Evolutionary conservation across 2,797 vertebrate genomes (phyloP), one percentile per base, ranked within the genome.

Genomic region (Rousettus madagascariensis): DNA sequence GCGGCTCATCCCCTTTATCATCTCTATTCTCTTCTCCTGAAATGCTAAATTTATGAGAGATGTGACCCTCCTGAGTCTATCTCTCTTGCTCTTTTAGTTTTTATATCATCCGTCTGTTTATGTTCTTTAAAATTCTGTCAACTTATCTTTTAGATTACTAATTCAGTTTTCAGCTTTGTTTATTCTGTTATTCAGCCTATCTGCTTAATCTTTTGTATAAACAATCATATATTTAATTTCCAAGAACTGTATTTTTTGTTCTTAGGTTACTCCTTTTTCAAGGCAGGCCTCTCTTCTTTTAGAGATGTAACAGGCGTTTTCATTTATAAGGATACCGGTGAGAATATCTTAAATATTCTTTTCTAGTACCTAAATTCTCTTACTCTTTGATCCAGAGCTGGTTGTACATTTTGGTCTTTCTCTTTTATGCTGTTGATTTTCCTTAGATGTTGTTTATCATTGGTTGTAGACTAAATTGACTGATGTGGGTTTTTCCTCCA

Each of bases 61-160:
- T 51, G 20, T 59, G 33, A 16, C 38, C 19, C 49, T 86, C 63
- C 17, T 11, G n/a, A 36, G 66, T 53, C 15, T 78, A 16, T 71
- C 5, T 71, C 38, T 51, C 24, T 66, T 53, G 10, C 13, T 78
- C 24, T 91, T 94, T 91, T 94, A 74, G 53, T 72, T 65, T 90
- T 71, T 59, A 41, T 72, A 55, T 71, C 63, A 86, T 88, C 53
- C 41, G 38, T 78, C 61, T 72, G 43, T 90, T 49, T 90, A 57
- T 57, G n/a, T 77, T 86, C 30, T 86, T 55, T 83, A 90, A 72
- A 83, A 66, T 66, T 53, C 17, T 41, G 24, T 90, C 69, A 68
- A 16, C 6, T 49, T 90, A 51, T 38, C 65, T 84, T 94, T 92
- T 49, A 95, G 53, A 53, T 95, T 75, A 66, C 61, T 68, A 38